Base-by-base conservation (phyloP, 2,797 vertebrate genomes). In the Clarias platycephalus region DNA sequence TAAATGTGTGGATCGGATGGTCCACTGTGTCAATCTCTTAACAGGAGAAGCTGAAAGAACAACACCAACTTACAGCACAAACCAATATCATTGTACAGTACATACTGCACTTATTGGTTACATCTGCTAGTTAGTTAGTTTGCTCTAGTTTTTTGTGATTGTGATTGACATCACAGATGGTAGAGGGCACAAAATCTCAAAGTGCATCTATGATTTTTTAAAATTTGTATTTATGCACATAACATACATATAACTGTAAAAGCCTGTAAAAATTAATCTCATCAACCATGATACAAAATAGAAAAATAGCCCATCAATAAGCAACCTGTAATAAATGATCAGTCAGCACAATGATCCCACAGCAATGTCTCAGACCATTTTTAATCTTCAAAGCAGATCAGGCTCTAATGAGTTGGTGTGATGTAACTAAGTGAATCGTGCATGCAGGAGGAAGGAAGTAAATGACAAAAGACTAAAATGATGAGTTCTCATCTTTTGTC, bases 401-500 rank as follows among this genome's bases (percentile, higher is more conserved):
- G 26, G 49, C 26, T 15, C 72, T 75, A 53, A 75, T 75, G 53
- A 75, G 53, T 57, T 55, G 26, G 72, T 75, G 26, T 75, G 72
- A 57, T 75, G 72, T 75, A 75, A 31, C 53, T 5, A 53, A 74
- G 8, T 20, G 18, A 53, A 60, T 77, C 15, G 5, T 6, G 5
- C 55, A 34, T 60, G 31, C 75, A 77, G 55, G 37, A 60, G 31
- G 31, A 60, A 37, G 16, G 28, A 20, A 24, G 9, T 37, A 77
- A 83, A 78, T 81, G 76, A 85, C 83, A 63, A 85, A 83, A 87
- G 79, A 57, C 81, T 80, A 82, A 86, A 87, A 81, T 77, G 78
- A 84, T 80, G 83, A 87, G 83, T 72, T 88, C 74, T 82, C 62
- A 82, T 86, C 72, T 88, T 86, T 86, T 84, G 79, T 64, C 82